Evolutionary conservation across 2,888 invertebrate genomes (phyloP).

Genomic region (Scaptomyza reducta): DNA sequence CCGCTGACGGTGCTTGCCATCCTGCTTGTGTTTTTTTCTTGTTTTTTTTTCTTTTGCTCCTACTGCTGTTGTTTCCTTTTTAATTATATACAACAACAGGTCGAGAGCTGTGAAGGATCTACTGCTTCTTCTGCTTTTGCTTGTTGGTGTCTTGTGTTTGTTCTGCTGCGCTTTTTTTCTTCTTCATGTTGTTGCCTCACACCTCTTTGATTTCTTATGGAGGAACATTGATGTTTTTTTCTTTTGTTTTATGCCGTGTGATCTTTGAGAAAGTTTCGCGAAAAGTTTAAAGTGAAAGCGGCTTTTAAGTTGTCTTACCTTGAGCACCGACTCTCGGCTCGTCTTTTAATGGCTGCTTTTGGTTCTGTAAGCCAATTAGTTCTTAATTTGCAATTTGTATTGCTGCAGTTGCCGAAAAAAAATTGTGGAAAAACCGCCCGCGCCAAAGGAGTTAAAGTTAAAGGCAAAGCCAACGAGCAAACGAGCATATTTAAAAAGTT

Average conservation of each 20-base stretch:
- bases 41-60: constrained; percentile 13
- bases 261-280: constrained; percentile 63
- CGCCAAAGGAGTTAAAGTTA: constrained; percentile 71
- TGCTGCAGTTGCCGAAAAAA: constrained; percentile 65
- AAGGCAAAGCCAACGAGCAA: constrained; percentile 71
- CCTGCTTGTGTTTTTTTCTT: constrained; percentile 1
- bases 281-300: constrained; percentile 74
- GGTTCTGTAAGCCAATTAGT: constrained; percentile 80
- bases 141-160: constrained; percentile 11
- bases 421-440: constrained; percentile 26
- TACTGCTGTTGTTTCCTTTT: constrained; percentile 48
- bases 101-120: constrained; percentile 34
- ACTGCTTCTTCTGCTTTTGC: constrained; percentile 1
- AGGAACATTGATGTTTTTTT: constrained; percentile 18
- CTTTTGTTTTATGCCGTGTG: constrained; percentile 34
- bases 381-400: constrained; percentile 80
- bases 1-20: constrained; percentile 25
- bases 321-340: constrained; percentile 22
- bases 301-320: constrained; percentile 55
- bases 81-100: constrained; percentile 72
- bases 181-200: constrained; percentile 31
- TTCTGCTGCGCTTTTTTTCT: constrained; percentile 34
- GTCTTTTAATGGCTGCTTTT: constrained; percentile 73
- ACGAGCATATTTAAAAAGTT: constrained; percentile 78
- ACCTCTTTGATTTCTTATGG: constrained; percentile 47